phyloP scores from a whole-genome alignment of 2,888 invertebrate genomes.

The Ichneumoninae sp. region DNA sequence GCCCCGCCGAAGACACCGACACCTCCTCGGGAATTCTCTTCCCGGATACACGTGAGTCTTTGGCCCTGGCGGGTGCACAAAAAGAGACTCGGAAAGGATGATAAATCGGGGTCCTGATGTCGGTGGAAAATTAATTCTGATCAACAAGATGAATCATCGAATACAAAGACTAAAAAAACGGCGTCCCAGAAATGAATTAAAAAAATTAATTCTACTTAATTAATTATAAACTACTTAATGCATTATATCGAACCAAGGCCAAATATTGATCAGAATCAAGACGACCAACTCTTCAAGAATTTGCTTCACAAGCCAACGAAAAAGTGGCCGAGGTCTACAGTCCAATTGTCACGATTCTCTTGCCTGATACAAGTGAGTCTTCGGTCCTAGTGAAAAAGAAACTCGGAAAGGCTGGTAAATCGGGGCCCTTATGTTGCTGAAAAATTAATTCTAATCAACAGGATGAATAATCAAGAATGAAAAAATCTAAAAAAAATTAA shows the following conservation, averaged over 20 bases:
- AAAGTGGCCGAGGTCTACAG: neutral
- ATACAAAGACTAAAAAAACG: neutral
- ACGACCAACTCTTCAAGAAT: neutral
- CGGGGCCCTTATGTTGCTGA: neutral
- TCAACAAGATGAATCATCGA: neutral
- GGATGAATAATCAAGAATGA: neutral
- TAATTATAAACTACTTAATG: too few relatives aligned
- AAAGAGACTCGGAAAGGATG: constrained; percentile 8
- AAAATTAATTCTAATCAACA: neutral
- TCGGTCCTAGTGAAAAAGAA: neutral
- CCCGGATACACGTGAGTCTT: constrained; percentile 56
- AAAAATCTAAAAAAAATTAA: neutral
- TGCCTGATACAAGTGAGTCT: too few relatives aligned
- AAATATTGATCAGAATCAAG: too few relatives aligned
- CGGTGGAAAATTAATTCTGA: constrained; percentile 1
- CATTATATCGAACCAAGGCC: too few relatives aligned
- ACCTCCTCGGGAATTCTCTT: constrained; percentile 45
- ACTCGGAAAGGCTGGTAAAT: constrained; percentile 17
- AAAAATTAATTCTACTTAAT: too few relatives aligned
- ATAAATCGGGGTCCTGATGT: constrained; percentile 7
- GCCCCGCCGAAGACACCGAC: constrained; percentile 49
- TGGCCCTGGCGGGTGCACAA: constrained; percentile 3
- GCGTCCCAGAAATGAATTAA: neutral
- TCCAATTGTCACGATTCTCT: neutral
- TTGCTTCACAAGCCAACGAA: neutral